phyloP scores from a whole-genome alignment of 2,888 invertebrate species.

The Eurytoma californica region DNA sequence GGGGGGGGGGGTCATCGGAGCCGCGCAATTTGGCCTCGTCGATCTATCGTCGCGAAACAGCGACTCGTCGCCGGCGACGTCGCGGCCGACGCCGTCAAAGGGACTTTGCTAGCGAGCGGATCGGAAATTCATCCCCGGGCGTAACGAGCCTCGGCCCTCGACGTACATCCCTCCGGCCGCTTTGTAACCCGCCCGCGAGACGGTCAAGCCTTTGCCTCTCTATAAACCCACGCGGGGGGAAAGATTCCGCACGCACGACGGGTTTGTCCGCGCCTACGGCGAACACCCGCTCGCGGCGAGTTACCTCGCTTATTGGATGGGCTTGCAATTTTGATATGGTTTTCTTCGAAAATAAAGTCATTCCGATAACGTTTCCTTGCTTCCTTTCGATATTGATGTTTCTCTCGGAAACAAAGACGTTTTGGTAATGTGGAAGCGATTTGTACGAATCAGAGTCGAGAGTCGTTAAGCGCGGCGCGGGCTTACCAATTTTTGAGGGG shows the following conservation, averaged over 20 bases:
- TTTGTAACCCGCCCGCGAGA: not conserved
- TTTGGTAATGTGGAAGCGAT: no score
- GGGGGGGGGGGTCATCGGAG: not conserved
- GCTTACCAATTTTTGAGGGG: no score
- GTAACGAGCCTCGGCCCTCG: conserved; percentile 50
- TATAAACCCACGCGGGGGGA: conserved; percentile 7
- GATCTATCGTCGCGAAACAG: conserved; percentile 17
- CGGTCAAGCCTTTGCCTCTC: conserved; percentile 21
- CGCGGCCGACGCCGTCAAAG: conserved; percentile 38
- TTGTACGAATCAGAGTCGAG: no score
- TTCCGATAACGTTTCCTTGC: no score
- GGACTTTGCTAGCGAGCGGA: conserved; percentile 31
- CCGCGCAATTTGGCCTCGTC: conserved; percentile 38
- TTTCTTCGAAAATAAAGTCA: no score
- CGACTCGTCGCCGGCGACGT: not conserved
- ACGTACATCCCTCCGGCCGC: not conserved
- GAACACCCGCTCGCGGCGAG: no score
- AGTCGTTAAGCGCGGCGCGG: no score
- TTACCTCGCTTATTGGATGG: no score
- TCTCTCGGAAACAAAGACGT: no score
- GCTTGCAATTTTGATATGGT: no score
- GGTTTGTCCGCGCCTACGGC: not conserved
- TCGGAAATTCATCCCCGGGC: conserved; percentile 49
- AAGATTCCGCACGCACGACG: conserved; percentile 20
- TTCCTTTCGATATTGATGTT: no score